Conservation (phyloP, 1,140 invertebrate species). For the Diachasma alloeum region DNA sequence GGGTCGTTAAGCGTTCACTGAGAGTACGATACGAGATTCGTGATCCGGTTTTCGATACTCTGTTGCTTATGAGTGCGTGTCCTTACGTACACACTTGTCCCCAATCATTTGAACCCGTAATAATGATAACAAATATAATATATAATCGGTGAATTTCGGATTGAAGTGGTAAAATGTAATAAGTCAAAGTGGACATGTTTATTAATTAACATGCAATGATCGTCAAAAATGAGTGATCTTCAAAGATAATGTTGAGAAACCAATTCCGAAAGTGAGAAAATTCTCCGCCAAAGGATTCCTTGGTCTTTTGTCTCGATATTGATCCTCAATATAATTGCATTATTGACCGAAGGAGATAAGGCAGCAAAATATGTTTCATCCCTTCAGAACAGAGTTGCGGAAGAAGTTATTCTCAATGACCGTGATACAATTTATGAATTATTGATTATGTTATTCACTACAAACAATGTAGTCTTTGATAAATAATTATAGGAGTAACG, state of each 20-base stretch:
- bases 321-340: too few species aligned
- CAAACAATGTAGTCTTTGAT: neutral
- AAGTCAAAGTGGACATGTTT: too few species aligned
- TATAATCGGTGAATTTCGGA: neutral
- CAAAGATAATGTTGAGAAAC: too few species aligned
- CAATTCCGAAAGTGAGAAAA: too few species aligned
- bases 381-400: too few species aligned
- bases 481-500: neutral
- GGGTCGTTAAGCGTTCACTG: slow-evolving; percentile 18
- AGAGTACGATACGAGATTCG: slow-evolving; percentile 19
- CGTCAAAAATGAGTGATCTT: too few species aligned
- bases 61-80: neutral
- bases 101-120: neutral
- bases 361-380: too few species aligned
- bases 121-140: neutral
- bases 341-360: too few species aligned
- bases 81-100: neutral
- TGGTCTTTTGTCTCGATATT: too few species aligned
- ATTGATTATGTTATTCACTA: neutral
- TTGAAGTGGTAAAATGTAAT: too few species aligned
- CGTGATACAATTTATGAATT: neutral
- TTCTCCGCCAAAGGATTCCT: too few species aligned
- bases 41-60: slow-evolving; percentile 21
- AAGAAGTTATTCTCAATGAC: neutral
- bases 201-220: too few species aligned